A percentile compares a stretch with the other conserved stretches of the same genome.
These are phyloP conservation scores for Macrosiphum euphorbiae DNA, from an alignment of 2,888 invertebrate species.

Conservation along the genomic window DNA sequence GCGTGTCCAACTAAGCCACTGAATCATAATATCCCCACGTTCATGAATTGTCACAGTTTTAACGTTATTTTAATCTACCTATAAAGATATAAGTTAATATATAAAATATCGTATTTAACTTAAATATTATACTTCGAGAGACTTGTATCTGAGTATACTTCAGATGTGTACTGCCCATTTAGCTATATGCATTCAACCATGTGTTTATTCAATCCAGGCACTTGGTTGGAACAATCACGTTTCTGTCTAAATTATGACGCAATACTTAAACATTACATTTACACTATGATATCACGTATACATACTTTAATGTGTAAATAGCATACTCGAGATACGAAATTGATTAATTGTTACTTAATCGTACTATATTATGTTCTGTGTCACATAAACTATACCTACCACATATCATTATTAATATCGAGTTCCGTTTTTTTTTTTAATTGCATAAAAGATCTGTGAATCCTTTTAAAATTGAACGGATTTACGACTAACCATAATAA, in stretches of 20 bases:
- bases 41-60: neutral
- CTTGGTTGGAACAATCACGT: neutral
- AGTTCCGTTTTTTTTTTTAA: neutral
- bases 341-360: neutral
- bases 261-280: neutral
- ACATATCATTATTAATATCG: neutral
- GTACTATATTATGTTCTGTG: neutral
- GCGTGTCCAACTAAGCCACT: neutral
- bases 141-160: neutral
- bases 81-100: neutral
- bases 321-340: neutral
- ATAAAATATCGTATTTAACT: neutral
- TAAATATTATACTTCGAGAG: neutral
- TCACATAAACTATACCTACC: neutral
- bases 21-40: neutral
- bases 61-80: neutral
- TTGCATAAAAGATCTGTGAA: neutral
- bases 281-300: neutral
- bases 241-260: neutral
- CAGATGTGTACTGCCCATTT: neutral
- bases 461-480: neutral
- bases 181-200: neutral
- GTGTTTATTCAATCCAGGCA: neutral
- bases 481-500: neutral
- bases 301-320: neutral